A percentile compares a stretch with the other conserved stretches of the same genome.
Conservation (phyloP, 2,888 invertebrate genomes). For the Beris morrisii region DNA sequence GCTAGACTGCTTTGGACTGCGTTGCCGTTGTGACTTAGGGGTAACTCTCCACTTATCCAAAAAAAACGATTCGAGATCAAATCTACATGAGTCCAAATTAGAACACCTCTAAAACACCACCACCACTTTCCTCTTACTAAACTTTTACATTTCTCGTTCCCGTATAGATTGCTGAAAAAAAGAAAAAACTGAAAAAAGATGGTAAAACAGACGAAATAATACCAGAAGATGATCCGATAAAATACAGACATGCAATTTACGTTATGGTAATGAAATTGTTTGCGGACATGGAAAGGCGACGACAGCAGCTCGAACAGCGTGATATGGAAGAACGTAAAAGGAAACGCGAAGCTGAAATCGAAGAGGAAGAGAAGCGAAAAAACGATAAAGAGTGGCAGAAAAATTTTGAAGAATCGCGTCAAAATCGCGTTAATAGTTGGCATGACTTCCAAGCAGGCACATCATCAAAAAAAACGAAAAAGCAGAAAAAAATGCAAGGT, state of each 20-base stretch:
- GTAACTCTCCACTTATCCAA: too few species aligned
- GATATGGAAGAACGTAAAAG: slow-evolving; percentile 93
- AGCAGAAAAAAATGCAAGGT: slow-evolving; percentile 74
- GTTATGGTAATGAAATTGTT: slow-evolving; percentile 98
- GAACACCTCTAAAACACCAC: too few species aligned
- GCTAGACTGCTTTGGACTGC: too few species aligned
- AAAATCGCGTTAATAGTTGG: slow-evolving; percentile 91
- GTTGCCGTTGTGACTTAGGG: too few species aligned
- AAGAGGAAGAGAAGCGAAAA: slow-evolving; percentile 86
- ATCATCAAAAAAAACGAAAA: slow-evolving; percentile 70
- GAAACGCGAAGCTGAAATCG: slow-evolving; percentile 90
- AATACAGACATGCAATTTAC: slow-evolving; percentile 90
- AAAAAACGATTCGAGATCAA: too few species aligned
- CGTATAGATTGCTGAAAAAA: slow-evolving; percentile 83
- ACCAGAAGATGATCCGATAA: slow-evolving; percentile 83
- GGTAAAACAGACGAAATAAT: slow-evolving; percentile 73
- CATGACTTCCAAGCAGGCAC: slow-evolving; percentile 80
- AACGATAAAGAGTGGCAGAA: slow-evolving; percentile 96
- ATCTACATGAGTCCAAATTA: too few species aligned
- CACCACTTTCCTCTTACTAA: too few species aligned
- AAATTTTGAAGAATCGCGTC: slow-evolving; percentile 96
- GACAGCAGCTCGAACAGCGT: slow-evolving; percentile 81
- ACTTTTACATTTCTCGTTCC: slow-evolving; percentile 7
- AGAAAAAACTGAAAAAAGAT: slow-evolving; percentile 91
- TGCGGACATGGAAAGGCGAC: slow-evolving; percentile 94